Conservation (phyloP, 2,113 vertebrate species). For the Cryptoleucopteryx plumbea region DNA sequence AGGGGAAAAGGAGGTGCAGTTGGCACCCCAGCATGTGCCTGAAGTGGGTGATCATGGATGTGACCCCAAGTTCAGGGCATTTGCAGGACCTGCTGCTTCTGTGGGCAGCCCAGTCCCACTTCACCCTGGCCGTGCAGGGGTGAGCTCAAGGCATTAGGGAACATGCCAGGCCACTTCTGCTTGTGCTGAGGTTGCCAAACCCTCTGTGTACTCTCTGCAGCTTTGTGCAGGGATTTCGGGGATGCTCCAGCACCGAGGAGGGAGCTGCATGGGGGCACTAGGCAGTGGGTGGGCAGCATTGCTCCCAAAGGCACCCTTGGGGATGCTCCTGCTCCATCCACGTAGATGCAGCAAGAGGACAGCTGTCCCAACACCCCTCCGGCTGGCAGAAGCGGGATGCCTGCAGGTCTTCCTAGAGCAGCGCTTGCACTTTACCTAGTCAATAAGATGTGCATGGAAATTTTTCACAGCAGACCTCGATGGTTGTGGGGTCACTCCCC, state of each 20-base stretch:
- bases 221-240: background rate
- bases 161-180: background rate
- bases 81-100: background rate
- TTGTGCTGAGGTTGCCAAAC: background rate
- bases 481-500: background rate
- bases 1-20: background rate
- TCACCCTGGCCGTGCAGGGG: background rate
- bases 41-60: background rate
- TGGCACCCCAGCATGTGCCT: background rate
- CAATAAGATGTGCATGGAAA: background rate
- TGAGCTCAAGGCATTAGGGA: background rate
- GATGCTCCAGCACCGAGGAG: background rate
- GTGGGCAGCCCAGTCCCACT: background rate
- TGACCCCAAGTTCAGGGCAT: background rate
- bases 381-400: background rate
- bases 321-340: background rate
- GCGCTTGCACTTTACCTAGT: background rate
- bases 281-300: background rate
- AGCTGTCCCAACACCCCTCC: background rate
- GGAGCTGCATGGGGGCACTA: background rate
- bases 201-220: fast-evolving
- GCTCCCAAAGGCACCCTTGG: background rate
- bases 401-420: background rate
- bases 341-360: background rate
- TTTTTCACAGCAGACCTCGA: background rate